A percentile compares a stretch with the other conserved stretches of the same genome.
These are phyloP conservation scores for Puffinus mauretanicus DNA, from an alignment of 2,113 vertebrate species.

Conservation along the genomic window DNA sequence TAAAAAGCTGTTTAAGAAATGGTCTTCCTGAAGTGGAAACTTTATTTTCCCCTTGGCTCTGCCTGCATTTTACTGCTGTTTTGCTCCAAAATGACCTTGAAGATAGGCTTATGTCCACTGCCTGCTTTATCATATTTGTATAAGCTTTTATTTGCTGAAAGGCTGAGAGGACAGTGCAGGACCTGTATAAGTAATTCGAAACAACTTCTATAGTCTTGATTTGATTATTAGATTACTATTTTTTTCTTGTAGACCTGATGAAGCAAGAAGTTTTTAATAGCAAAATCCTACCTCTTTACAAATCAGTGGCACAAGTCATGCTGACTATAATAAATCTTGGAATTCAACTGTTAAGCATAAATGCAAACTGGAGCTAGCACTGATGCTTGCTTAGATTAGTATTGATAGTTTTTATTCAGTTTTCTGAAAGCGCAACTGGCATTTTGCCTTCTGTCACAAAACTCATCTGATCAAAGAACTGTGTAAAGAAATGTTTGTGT, in stretches of 20 bases:
- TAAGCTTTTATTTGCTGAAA: conserved; percentile 2
- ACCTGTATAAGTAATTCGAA: background rate
- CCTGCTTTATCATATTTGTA: background rate
- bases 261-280: background rate
- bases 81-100: background rate
- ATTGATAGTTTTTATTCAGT: background rate
- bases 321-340: background rate
- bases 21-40: background rate
- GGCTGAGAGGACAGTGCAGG: background rate
- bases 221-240: background rate
- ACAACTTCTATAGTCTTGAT: background rate
- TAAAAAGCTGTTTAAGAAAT: background rate
- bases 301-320: background rate
- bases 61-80: background rate
- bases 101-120: background rate
- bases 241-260: background rate
- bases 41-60: background rate
- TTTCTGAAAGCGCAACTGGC: background rate
- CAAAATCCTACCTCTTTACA: background rate
- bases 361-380: background rate
- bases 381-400: background rate
- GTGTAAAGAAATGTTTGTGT: background rate
- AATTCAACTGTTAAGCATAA: background rate
- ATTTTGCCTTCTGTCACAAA: background rate
- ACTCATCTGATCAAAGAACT: background rate